Evolutionary conservation across 2,888 invertebrate species (phyloP), one percentile per base, ranked within the genome.

Genomic region (Gastracanthus pulcherrimus): DNA sequence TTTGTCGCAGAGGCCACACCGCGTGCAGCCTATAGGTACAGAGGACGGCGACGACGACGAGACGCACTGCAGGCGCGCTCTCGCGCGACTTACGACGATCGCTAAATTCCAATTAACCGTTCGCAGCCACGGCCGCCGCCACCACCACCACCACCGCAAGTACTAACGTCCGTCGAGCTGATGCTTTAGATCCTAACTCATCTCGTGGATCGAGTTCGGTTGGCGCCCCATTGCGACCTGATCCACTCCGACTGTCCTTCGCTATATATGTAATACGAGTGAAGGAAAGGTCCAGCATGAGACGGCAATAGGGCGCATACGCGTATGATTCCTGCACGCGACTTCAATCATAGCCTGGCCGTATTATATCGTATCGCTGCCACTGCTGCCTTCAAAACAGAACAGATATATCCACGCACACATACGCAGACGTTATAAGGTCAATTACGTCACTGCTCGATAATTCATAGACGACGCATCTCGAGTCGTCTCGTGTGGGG

Each of bases 21-120:
- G 81, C 19, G 48, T 19, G 41, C 13, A 13, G 13, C 16, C 16
- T 41, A 41, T 2, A 41, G 5, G 41, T 41, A 41, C 16, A 41
- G 13, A 13, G 5, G 13, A 9, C 16, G 9, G 13, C 2, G 41
- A 2, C 41, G 13, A 9, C 41, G 41, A 13, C 16, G 9, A 6
- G 9, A 41, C 41, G 41, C 41, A 41, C 9, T 13, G 41, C 41
- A 41, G 41, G 13, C 41, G 13, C 11, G 45, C 13, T n/a, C 19
- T 7, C 23, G 55, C 23, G 85, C 86, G 84, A 87, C 87, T 87
- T 87, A 87, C 87, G 69, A 31, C 31, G 87, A 88, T 88, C 87
- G 85, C 87, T 89, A 88, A 88, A 89, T 89, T 89, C 89, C 87
- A 89, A 89, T 89, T 89, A 89, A 87, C 87, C 84, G 85, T 84